phyloP scores from a whole-genome alignment of 2,113 vertebrate genomes.

The Ameiurus melas region DNA sequence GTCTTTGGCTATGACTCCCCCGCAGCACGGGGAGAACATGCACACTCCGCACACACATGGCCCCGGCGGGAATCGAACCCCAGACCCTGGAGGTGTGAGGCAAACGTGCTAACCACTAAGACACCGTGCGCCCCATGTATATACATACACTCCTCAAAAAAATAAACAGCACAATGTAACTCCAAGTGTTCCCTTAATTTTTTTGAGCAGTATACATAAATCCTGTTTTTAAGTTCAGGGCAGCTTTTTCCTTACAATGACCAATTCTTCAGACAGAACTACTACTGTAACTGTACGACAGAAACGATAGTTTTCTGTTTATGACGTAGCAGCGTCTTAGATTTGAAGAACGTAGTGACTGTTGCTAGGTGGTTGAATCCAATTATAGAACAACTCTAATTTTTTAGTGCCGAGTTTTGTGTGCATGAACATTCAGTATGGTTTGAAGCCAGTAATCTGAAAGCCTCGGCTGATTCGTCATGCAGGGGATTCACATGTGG shows the following conservation, averaged over 20 bases:
- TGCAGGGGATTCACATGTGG: background rate
- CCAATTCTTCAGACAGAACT: background rate
- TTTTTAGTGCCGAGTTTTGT: background rate
- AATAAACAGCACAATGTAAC: too few relatives aligned
- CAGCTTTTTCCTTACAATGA: background rate
- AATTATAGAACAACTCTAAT: constrained; percentile 2
- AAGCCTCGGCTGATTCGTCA: background rate
- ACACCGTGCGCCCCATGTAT: background rate
- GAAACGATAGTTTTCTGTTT: background rate
- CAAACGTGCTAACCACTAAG: too few relatives aligned
- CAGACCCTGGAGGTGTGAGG: too few relatives aligned
- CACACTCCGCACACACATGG: too few relatives aligned
- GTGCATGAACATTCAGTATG: background rate
- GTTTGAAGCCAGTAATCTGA: background rate
- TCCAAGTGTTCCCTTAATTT: too few relatives aligned
- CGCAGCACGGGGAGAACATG: too few relatives aligned
- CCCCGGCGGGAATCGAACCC: too few relatives aligned
- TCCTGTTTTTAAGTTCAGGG: background rate
- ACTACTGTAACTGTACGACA: background rate
- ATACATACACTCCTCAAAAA: too few relatives aligned
- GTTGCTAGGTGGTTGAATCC: constrained; percentile 13
- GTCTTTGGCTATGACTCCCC: too few relatives aligned
- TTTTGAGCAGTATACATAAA: too few relatives aligned
- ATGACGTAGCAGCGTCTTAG: background rate
- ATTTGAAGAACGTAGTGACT: constrained; percentile 5